Evolutionary conservation across 2,888 invertebrate species (phyloP), one percentile per base, ranked within the genome.

Genomic region (Cacoxenus indagator): DNA sequence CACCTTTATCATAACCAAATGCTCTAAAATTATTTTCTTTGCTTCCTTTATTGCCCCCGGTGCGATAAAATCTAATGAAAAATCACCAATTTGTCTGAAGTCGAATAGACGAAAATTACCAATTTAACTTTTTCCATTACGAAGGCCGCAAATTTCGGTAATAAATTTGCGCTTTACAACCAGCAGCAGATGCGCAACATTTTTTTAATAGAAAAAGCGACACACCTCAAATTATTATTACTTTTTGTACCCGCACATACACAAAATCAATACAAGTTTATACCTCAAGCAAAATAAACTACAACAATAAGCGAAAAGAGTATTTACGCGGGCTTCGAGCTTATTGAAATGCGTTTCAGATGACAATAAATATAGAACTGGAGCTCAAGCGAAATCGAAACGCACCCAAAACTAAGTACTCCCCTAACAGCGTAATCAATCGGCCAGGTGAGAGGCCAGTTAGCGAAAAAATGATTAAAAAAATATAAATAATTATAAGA

Each of bases 121-220:
- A 82, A 65, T 76, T 80, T 78, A n/a, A 75, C 78, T 82, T 80
- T 80, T 73, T 74, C 73, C 80, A 80, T 78, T 48, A 29, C 67
- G 48, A 59, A 48, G 65, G 64, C 62, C 68, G 57, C 22, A 4
- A 37, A 59, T 43, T 64, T 65, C 37, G 45, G 65, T 73, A 64
- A 17, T 51, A 19, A 51, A 51, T 22, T 51, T 51, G 4, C 51
- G 45, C 51, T 19, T 65, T 61, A 43, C 64, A 19, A 64, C 6
- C 57, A 17, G 17, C n/a, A 27, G n/a, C 29, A 27, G 29, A 27
- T 57, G 27, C n/a, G 5, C 19, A 57, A 1, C 57, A 29, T 57
- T 57, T 14, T 57, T 57, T 5, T 29, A 57, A 57, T 26, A 27
- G 29, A 27, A 29, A 26, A 57, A 14, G n/a, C 57, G 57, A 17